Evolutionary conservation across 92 coral and sea anemone genomes (phyloP), one percentile per base, ranked within the genome.

Genomic region (Parazoanthus atlanticus): DNA sequence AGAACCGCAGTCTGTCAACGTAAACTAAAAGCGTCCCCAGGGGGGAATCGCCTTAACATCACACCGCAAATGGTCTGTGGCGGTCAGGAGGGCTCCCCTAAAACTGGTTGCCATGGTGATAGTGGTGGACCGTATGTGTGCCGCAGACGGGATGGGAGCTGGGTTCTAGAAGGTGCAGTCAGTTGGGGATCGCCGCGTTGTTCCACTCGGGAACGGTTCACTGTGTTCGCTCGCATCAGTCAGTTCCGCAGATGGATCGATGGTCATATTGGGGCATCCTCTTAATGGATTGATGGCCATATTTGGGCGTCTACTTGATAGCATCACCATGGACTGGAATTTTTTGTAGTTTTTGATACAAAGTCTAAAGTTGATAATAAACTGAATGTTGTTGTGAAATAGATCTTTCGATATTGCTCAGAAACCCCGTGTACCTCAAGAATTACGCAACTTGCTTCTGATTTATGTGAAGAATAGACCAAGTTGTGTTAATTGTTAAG

Each of bases 61-160:
- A 91, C 93, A 3, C 64, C 74, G 19, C 73, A 82, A 30, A 91
- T 91, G 93, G 74, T 91, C 28, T 91, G 93, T 40, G 93, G 93
- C 15, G 93, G 93, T 12, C 76, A 87, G 74, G 74, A 82, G 74
- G 86, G 86, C 12, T 81, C 90, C 1, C 74, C 75, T 21, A 81
- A 67, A 34, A 19, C 54, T 36, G 90, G 90, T 36, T 91, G 93
- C n/a, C 90, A 91, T n/a, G 93, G 93, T 74, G 93, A 91, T n/a
- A 87, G 90, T 49, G 93, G 93, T 13, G 93, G 93, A 6, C 93
- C 93, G 12, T 91, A 76, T 52, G 93, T 91, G 30, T 91, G 93
- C 67, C 69, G 85, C 64, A 88, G 86, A 16, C 75, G 30, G 32
- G 85, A 64, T 36, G 90, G 90, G 58, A 74, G 89, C 90, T 90